Evolutionary conservation across 2,113 vertebrate species (phyloP).

Genomic region (Herpetotheres cachinnans): DNA sequence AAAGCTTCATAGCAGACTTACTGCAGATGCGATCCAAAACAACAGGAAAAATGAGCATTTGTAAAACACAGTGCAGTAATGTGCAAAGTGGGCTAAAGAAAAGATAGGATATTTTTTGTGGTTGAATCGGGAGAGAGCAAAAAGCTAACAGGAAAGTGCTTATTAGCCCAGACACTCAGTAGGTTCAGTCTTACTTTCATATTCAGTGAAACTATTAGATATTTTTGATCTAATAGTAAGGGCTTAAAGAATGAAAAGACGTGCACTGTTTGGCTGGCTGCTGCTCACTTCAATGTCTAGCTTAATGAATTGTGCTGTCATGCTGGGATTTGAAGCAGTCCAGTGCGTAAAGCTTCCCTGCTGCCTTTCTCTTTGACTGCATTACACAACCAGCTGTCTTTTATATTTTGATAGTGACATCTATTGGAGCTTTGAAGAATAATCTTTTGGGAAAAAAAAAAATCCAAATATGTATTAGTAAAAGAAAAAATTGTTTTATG

Average conservation of each 20-base stretch:
- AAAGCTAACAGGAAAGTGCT: neutral
- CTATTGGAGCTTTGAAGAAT: slow-evolving; percentile 75
- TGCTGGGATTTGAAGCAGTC: neutral
- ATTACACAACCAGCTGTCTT: slow-evolving; percentile 48
- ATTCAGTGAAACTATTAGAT: neutral
- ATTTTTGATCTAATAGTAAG: neutral
- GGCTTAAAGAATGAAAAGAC: neutral
- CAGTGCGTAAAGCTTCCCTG: neutral
- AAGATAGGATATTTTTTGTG: neutral
- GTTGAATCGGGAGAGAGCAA: neutral
- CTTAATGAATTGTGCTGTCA: slow-evolving; percentile 16
- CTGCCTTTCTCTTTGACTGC: neutral
- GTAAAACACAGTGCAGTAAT: neutral
- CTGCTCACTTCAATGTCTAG: neutral
- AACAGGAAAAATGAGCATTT: neutral
- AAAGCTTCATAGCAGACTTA: neutral
- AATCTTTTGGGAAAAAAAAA: neutral
- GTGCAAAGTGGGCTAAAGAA: neutral
- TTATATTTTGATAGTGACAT: slow-evolving; percentile 80
- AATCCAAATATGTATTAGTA: neutral
- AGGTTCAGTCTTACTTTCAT: neutral
- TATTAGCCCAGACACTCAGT: neutral
- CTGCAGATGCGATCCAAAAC: neutral
- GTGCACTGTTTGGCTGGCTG: neutral
- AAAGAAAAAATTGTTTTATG: neutral